Conservation (phyloP, 2,797 vertebrate genomes). For the Hypotaenidia okinawae region DNA sequence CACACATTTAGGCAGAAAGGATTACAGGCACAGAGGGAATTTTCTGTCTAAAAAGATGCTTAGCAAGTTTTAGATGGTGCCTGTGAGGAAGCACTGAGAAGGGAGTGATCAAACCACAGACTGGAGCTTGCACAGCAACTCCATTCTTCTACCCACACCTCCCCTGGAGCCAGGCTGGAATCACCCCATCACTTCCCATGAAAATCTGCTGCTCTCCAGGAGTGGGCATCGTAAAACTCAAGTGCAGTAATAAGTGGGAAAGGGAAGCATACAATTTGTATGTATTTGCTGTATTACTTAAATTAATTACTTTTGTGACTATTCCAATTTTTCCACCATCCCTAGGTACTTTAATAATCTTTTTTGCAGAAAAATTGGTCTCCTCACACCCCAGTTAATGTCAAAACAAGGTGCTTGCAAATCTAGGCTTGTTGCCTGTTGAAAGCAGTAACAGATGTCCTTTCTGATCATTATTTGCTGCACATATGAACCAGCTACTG, state of each 20-base stretch:
- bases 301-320: not conserved
- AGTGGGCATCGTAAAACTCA: rapidly evolving
- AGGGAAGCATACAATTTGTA: not conserved
- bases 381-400: not conserved
- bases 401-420: not conserved
- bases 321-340: not conserved
- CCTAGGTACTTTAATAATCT: not conserved
- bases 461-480: conserved; percentile 14
- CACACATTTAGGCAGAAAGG: not conserved
- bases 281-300: not conserved
- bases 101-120: rapidly evolving
- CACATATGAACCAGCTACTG: not conserved
- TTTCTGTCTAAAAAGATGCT: not conserved
- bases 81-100: rapidly evolving
- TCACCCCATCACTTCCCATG: rapidly evolving
- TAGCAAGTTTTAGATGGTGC: not conserved
- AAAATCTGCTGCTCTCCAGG: not conserved
- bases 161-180: not conserved
- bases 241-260: rapidly evolving
- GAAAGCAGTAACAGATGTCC: conserved; percentile 39
- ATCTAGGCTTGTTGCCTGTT: not conserved
- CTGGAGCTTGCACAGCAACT: not conserved
- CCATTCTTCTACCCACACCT: rapidly evolving
- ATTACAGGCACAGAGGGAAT: too few species aligned
- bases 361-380: not conserved